Evolutionary conservation across 1,140 invertebrate genomes (phyloP).

Genomic region (Schlechtendalia chinensis): DNA sequence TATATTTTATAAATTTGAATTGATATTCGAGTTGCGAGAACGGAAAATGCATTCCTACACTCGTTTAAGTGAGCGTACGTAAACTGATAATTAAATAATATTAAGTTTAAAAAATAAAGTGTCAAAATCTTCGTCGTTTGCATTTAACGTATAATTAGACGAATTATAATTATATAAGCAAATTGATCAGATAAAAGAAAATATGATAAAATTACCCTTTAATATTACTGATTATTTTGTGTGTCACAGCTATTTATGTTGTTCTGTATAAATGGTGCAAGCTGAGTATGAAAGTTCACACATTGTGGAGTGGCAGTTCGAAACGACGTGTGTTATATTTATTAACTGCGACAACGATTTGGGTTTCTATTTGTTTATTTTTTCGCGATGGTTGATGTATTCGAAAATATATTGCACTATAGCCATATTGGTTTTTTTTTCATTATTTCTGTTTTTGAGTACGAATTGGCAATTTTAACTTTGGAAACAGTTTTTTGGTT

Average conservation of each 20-base stretch:
- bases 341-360: not conserved
- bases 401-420: slow-evolving; percentile 19
- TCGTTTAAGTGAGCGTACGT: too few relatives aligned
- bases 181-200: too few relatives aligned
- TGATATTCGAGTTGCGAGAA: too few relatives aligned
- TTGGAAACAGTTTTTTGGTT: not conserved
- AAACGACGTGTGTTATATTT: slow-evolving; percentile 16
- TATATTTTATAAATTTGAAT: too few relatives aligned
- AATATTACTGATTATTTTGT: too few relatives aligned
- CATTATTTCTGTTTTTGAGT: not conserved
- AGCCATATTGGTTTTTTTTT: slow-evolving; percentile 20
- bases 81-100: too few relatives aligned
- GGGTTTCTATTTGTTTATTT: slow-evolving; percentile 6
- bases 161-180: too few relatives aligned
- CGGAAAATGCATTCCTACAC: too few relatives aligned
- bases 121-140: too few relatives aligned
- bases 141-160: too few relatives aligned
- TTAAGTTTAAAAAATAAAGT: too few relatives aligned
- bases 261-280: not conserved
- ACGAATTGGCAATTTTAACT: not conserved
- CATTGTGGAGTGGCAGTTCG: not conserved
- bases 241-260: not conserved
- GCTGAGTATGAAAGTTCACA: not conserved
- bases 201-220: too few relatives aligned
- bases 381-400: not conserved